Evolutionary conservation across 2,888 invertebrate species (phyloP).

Genomic region (Dasysyrphus tricinctus): DNA sequence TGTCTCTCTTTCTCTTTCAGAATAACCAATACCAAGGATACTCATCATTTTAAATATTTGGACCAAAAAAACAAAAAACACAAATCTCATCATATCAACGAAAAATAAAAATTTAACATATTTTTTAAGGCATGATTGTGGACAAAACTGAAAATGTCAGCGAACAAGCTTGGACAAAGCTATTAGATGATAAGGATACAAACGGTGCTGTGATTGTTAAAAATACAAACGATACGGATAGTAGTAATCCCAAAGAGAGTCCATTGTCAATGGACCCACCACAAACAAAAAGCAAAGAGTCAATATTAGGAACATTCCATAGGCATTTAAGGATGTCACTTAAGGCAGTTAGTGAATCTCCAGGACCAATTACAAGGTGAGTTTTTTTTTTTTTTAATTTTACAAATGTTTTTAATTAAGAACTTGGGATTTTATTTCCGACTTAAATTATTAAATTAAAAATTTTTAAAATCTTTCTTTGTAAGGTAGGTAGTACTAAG

Average conservation of each 20-base stretch:
- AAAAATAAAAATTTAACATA: slow-evolving; percentile 85
- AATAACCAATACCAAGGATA: slow-evolving; percentile 91
- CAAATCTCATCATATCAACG: slow-evolving; percentile 64
- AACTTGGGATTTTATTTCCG: too few relatives aligned
- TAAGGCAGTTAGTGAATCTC: slow-evolving; percentile 83
- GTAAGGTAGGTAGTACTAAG: too few relatives aligned
- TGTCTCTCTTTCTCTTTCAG: slow-evolving; percentile 85
- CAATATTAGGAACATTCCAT: slow-evolving; percentile 83
- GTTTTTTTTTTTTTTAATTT: slow-evolving; percentile 55
- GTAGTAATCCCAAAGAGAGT: slow-evolving; percentile 78
- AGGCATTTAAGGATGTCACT: slow-evolving; percentile 82
- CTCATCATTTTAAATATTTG: slow-evolving; percentile 84
- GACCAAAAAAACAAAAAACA: slow-evolving; percentile 10
- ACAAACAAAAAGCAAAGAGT: slow-evolving; percentile 81
- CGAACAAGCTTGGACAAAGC: slow-evolving; percentile 83
- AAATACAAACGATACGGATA: slow-evolving; percentile 77
- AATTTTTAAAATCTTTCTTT: too few relatives aligned
- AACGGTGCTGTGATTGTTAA: slow-evolving; percentile 80
- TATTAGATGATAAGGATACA: slow-evolving; percentile 80
- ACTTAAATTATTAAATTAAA: too few relatives aligned
- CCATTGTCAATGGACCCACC: slow-evolving; percentile 78
- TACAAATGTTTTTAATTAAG: too few relatives aligned
- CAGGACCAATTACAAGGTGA: slow-evolving; percentile 83
- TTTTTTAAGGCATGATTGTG: slow-evolving; percentile 83
- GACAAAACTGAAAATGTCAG: slow-evolving; percentile 81